These are phyloP conservation scores for Axea sp. DNA, from an alignment of 2,888 invertebrate genomes.

Conservation along the genomic window DNA sequence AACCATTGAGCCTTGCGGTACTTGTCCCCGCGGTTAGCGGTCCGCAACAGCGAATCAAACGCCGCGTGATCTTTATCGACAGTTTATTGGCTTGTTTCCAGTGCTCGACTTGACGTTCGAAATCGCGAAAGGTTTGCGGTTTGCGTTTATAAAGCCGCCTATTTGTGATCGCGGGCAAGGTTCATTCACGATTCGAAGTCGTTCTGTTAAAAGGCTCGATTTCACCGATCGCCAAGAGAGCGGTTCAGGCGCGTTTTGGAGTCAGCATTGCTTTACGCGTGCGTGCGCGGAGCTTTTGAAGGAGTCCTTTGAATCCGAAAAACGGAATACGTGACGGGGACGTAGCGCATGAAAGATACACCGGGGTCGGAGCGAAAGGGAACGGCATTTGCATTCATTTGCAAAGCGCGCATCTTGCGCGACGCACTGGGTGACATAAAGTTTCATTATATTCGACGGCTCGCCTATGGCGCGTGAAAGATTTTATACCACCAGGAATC, in stretches of 20 bases:
- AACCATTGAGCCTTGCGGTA: too few species aligned
- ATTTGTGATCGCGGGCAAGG: constrained; percentile 2
- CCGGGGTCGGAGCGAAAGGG: background rate
- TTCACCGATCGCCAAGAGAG: background rate
- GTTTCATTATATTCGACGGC: constrained; percentile 31
- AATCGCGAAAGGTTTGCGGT: constrained; percentile 4
- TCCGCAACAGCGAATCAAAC: constrained; percentile 4
- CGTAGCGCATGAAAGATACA: constrained; percentile 12
- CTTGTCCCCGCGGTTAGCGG: constrained; percentile 18
- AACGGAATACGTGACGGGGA: background rate
- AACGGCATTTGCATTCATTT: constrained; percentile 35
- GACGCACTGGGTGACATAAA: constrained; percentile 11
- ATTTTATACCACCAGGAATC: constrained; percentile 5
- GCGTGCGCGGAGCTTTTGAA: too few species aligned
- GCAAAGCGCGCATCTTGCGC: constrained; percentile 19
- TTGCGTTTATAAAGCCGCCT: background rate
- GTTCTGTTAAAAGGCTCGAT: background rate
- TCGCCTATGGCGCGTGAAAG: constrained; percentile 8
- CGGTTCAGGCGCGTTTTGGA: background rate
- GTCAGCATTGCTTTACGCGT: background rate
- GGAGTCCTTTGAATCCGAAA: constrained; percentile 13
- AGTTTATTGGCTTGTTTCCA: constrained; percentile 25
- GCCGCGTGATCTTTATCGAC: constrained; percentile 16
- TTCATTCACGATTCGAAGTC: constrained; percentile 1
- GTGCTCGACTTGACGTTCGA: background rate